Base-by-base conservation (phyloP, 2,113 vertebrate species). In the Coptodon bakossiorum region DNA sequence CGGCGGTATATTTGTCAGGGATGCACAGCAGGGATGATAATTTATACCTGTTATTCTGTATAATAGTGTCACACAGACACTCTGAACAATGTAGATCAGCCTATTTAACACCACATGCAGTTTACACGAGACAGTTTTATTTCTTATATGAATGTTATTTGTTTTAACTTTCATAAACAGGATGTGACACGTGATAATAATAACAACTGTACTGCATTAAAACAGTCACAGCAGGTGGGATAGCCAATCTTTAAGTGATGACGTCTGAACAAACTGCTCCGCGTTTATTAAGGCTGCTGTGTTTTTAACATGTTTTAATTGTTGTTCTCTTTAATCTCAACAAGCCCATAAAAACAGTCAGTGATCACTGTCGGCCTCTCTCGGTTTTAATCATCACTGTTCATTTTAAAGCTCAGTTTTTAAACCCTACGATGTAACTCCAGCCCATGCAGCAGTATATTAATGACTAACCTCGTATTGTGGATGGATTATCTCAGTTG, bases 401-500 rank as follows among this genome's bases (percentile, higher is more conserved):
- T 24, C n/a, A 54, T 54, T 54, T 54, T 54, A 54, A 6, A 54
- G 53, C 53, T 54, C 53, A 24, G 53, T 6, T 1, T 3, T 56
- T 24, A 24, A 24, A 2, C 53, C 10, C 52, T 13, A 1, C 0
- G 11, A 7, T 56, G 53, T 24, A 7, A 0, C 53, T 24, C 0
- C 53, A 13, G n/a, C 53, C n/a, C n/a, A 3, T 29, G 53, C n/a
- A 4, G 53, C 53, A 56, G 53, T 4, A 1, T 3, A 27, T 56
- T 0, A 7, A 14, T 56, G 2, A 27, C 54, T 56, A 27, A 27
- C 27, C 27, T 27, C 3, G 27, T 27, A 27, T 27, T 27, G 27
- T 27, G 27, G 27, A 27, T 27, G 27, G 27, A 27, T 27, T 27
- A 27, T 27, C 27, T 27, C 27, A 27, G 27, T 27, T 27, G 27